A percentile compares a stretch with the other conserved stretches of the same genome.
phyloP scores from a whole-genome alignment of 2,888 invertebrate genomes.

The Cerceris rybyensis region DNA sequence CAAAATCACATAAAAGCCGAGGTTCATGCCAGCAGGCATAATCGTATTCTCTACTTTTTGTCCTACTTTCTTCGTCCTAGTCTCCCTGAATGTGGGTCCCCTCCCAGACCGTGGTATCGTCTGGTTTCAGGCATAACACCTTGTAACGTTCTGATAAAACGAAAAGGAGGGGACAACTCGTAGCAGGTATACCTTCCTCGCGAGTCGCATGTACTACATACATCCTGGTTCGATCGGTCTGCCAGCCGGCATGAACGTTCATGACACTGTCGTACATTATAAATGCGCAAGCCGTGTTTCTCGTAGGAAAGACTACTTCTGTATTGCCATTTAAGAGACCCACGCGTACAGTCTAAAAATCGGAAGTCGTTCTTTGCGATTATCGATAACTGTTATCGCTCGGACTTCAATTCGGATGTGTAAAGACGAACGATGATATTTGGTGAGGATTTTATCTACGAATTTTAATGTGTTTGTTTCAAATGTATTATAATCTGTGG shows the following conservation, averaged over 20 bases:
- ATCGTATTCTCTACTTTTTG: slow-evolving; percentile 42
- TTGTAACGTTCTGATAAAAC: slow-evolving; percentile 23
- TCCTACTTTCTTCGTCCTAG: slow-evolving; percentile 73
- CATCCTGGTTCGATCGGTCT: slow-evolving; percentile 61
- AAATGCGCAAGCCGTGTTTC: slow-evolving; percentile 34
- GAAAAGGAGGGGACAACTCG: slow-evolving; percentile 26
- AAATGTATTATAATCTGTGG: no score
- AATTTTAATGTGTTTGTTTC: no score
- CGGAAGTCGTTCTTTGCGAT: neutral
- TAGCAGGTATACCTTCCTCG: slow-evolving; percentile 27
- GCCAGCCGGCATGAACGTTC: slow-evolving; percentile 14
- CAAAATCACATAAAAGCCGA: neutral
- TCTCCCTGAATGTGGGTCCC: slow-evolving; percentile 68
- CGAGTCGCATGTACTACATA: slow-evolving; percentile 31
- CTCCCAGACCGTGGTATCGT: slow-evolving; percentile 28
- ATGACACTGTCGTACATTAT: slow-evolving; percentile 26
- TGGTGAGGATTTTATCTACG: no score
- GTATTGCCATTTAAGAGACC: neutral
- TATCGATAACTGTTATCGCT: no score
- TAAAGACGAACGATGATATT: no score
- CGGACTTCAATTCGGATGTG: no score
- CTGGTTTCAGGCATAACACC: slow-evolving; percentile 24
- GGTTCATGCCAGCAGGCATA: slow-evolving; percentile 15
- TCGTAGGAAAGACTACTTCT: slow-evolving; percentile 9
- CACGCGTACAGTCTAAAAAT: neutral